Conservation (phyloP, 1,140 invertebrate genomes). For the Drosophila arizonae region DNA sequence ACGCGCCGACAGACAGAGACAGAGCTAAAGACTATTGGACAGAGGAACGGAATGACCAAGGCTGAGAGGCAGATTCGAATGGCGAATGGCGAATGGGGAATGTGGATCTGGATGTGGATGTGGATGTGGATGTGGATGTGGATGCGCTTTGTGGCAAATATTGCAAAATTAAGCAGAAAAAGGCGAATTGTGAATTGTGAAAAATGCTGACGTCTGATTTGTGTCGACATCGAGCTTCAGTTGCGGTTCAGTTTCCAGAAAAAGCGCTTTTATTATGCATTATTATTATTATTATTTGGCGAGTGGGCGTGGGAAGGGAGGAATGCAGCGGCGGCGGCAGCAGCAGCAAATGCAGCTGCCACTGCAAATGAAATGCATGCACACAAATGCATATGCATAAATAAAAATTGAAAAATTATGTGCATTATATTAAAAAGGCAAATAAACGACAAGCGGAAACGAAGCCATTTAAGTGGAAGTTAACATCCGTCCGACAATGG, state of each 20-base stretch:
- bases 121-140: not conserved
- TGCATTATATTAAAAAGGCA: conserved; percentile 79
- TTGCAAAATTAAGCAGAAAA: conserved; percentile 78
- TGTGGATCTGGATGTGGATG: not conserved
- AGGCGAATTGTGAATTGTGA: conserved; percentile 57
- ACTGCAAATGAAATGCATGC: conserved; percentile 76
- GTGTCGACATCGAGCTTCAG: conserved; percentile 41
- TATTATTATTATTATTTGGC: conserved; percentile 70
- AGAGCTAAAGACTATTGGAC: conserved; percentile 2
- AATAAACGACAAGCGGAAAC: conserved; percentile 82
- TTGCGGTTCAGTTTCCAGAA: conserved; percentile 27
- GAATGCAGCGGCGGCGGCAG: too few species aligned
- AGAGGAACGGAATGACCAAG: conserved; percentile 6
- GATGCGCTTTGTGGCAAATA: conserved; percentile 57
- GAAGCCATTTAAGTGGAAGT: conserved; percentile 82
- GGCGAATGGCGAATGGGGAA: not conserved
- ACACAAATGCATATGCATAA: conserved; percentile 61
- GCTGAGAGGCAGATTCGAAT: not conserved
- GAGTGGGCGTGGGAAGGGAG: not conserved
- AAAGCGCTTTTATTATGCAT: conserved; percentile 66
- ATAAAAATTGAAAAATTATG: conserved; percentile 82
- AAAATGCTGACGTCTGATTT: conserved; percentile 77
- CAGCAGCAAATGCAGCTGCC: conserved; percentile 5
- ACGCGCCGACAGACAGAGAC: conserved; percentile 1
- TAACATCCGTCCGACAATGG: conserved; percentile 79